phyloP scores from a whole-genome alignment of 92 coral and sea anemone genomes.

The Epizoanthus scotinus region DNA sequence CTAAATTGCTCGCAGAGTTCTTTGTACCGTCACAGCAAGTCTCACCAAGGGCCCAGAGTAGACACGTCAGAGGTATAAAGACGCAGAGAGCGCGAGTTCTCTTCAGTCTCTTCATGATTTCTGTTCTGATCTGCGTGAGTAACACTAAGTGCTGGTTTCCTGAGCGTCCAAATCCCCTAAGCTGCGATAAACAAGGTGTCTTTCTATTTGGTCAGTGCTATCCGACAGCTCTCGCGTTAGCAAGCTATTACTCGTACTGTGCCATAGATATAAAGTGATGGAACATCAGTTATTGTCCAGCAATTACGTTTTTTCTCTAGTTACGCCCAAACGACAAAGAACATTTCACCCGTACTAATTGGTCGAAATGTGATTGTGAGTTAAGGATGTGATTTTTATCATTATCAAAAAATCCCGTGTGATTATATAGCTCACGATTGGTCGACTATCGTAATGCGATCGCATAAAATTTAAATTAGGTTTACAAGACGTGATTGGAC shows the following conservation, averaged over 20 bases:
- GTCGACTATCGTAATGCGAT: conserved; percentile 71
- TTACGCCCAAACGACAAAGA: conserved; percentile 93
- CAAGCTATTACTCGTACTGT: conserved; percentile 13
- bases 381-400: conserved; percentile 86
- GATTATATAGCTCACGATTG: conserved; percentile 77
- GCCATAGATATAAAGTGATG: conserved; percentile 61
- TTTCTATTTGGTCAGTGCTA: conserved; percentile 1
- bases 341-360: conserved; percentile 91
- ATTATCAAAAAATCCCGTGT: conserved; percentile 76
- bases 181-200: conserved; percentile 18
- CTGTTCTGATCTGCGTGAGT: conserved; percentile 19
- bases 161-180: neutral
- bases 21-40: conserved; percentile 21
- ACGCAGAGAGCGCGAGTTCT: neutral
- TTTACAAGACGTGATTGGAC: conserved; percentile 68
- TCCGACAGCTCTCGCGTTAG: conserved; percentile 2
- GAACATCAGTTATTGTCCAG: conserved; percentile 77
- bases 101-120: neutral
- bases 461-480: conserved; percentile 48
- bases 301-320: conserved; percentile 76
- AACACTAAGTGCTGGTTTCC: neutral
- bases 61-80: conserved; percentile 7
- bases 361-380: conserved; percentile 78
- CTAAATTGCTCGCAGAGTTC: conserved; percentile 6
- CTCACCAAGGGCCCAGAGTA: conserved; percentile 13